Percentiles rank a stretch among this genome's conserved stretches.
phyloP scores from a whole-genome alignment of 1,140 invertebrate genomes.

The Drosophila serrata region DNA sequence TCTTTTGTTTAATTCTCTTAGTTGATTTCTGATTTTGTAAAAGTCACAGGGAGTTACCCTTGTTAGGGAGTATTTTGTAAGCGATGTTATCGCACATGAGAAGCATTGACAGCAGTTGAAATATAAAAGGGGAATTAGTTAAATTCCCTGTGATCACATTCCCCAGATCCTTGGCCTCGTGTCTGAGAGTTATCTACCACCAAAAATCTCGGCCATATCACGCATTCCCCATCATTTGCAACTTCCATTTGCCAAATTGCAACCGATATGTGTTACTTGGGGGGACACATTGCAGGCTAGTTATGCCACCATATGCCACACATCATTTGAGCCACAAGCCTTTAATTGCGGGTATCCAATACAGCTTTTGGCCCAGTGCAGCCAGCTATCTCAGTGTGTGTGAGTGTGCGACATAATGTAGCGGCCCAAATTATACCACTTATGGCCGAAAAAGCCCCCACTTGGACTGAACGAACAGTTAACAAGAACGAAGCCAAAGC shows the following conservation, averaged over 20 bases:
- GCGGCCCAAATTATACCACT: constrained; percentile 77
- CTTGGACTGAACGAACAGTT: constrained; percentile 48
- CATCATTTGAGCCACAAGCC: constrained; percentile 44
- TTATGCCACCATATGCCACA: constrained; percentile 75
- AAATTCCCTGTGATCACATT: constrained; percentile 31
- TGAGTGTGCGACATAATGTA: constrained; percentile 74
- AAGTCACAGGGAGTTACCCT: constrained; percentile 67
- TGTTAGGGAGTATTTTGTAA: constrained; percentile 34
- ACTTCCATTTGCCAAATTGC: constrained; percentile 55
- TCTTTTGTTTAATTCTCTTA: constrained; percentile 46
- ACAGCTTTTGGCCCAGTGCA: constrained; percentile 37
- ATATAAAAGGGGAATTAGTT: constrained; percentile 24
- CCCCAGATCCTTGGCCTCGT: constrained; percentile 6
- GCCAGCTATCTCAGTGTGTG: not conserved
- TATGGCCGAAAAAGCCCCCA: constrained; percentile 41
- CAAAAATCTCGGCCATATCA: constrained; percentile 53
- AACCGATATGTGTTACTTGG: constrained; percentile 54
- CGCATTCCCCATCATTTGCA: constrained; percentile 64
- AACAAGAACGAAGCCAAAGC: constrained; percentile 66
- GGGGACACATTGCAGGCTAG: constrained; percentile 76
- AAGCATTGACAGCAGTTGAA: constrained; percentile 9
- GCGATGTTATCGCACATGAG: constrained; percentile 57
- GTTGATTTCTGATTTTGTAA: constrained; percentile 18
- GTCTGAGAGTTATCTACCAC: constrained; percentile 19
- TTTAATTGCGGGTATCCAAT: constrained; percentile 65